Evolutionary conservation across 2,113 vertebrate genomes (phyloP).

Genomic region (Oreamnos americanus): DNA sequence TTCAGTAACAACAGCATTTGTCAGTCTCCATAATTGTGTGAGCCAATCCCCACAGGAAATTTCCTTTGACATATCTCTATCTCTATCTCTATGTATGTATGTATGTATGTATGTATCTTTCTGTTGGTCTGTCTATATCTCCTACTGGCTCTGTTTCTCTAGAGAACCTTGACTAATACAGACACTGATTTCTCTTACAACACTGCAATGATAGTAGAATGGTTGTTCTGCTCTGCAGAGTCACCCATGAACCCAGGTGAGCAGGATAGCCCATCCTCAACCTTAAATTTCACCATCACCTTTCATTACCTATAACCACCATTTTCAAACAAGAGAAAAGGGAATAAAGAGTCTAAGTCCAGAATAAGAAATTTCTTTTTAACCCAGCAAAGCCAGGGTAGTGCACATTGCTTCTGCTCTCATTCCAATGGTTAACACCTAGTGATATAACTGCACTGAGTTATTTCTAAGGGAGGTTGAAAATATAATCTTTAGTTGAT

Average conservation of each 20-base stretch:
- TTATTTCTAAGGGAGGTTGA: not conserved
- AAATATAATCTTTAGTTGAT: not conserved
- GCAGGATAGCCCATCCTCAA: not conserved
- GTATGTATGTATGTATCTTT: not conserved
- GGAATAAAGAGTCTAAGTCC: not conserved
- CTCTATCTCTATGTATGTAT: too few species aligned
- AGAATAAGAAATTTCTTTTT: not conserved
- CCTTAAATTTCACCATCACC: not conserved
- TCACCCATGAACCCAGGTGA: not conserved
- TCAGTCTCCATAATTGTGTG: not conserved
- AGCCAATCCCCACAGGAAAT: not conserved
- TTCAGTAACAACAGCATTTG: not conserved
- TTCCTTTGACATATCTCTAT: not conserved
- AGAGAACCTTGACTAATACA: not conserved
- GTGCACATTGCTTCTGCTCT: not conserved
- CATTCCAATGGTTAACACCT: not conserved
- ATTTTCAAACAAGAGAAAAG: not conserved
- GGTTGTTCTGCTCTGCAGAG: not conserved
- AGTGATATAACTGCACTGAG: not conserved
- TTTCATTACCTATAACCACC: too few species aligned
- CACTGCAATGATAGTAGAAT: not conserved
- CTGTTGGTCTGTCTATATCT: not conserved
- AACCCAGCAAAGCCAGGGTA: not conserved
- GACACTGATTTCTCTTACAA: not conserved
- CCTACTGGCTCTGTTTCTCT: not conserved